Evolutionary conservation across 2,888 invertebrate genomes (phyloP), one percentile per base, ranked within the genome.

Genomic region (Lasius platythorax): DNA sequence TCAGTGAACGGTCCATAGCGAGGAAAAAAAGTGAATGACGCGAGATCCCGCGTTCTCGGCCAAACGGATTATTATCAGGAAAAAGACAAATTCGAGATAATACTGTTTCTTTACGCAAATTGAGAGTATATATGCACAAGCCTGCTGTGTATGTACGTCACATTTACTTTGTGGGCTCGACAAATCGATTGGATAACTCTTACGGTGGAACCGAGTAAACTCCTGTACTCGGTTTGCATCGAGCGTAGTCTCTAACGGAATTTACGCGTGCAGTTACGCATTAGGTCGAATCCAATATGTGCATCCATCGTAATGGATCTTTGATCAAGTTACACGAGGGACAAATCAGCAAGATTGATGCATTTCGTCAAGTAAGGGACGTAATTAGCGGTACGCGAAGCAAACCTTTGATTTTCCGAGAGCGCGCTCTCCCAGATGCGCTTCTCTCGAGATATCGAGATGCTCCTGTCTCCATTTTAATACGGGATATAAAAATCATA

Each of bases 251-350:
- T 58, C n/a, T 40, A 73, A 66, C 33, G 68, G 73, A 81, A 87
- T 87, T 87, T 86, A 87, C 83, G 78, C 67, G 70, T 56, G 53
- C 61, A 56, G 30, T 40, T 30, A 28, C 50, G 30, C 43, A 72
- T 85, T 86, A 83, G 61, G 28, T 50, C 64, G 72, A 46, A 84
- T 72, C 53, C 66, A 68, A 79, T 86, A 83, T 61, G 81, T 12
- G 37, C 58, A 37, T n/a, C 23, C 56, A 66, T 5, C 67, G 79
- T 87, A 85, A 88, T 86, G 87, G 79, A 70, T 76, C 78, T 78
- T 85, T 81, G 63, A 85, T 88, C 85, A 85, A 88, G 88, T 83
- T 85, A 83, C 66, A 82, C 63, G 70, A 53, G 67, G 68, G 85
- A 84, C 85, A 85, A 85, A 87, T 85, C 85, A 75, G 9, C 40